Evolutionary conservation across 2,888 invertebrate genomes (phyloP).

Genomic region (Campoletis raptor): DNA sequence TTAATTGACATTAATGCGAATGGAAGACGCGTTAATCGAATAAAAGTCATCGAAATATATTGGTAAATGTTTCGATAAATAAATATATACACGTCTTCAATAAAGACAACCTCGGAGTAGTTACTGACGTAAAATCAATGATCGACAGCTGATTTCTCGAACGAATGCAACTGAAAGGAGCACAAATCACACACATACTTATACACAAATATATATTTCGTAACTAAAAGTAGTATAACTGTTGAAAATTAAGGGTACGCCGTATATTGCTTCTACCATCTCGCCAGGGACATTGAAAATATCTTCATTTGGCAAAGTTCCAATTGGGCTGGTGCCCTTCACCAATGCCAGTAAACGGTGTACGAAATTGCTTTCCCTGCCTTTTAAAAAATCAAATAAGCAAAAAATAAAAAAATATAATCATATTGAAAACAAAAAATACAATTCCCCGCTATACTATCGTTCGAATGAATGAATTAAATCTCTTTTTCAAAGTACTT

Average conservation of each 20-base stretch:
- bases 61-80: too few relatives aligned
- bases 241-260: constrained; percentile 39
- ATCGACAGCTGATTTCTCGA: constrained; percentile 44
- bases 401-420: neutral
- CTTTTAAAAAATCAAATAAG: constrained; percentile 30
- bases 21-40: neutral
- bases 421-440: neutral
- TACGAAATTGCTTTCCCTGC: constrained; percentile 80
- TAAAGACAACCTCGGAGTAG: neutral
- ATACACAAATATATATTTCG: neutral
- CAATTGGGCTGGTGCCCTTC: constrained; percentile 84
- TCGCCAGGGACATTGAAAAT: constrained; percentile 80
- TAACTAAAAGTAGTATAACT: constrained; percentile 1
- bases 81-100: neutral
- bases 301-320: constrained; percentile 81
- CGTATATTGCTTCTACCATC: constrained; percentile 28
- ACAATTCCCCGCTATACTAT: neutral
- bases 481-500: neutral
- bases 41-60: neutral
- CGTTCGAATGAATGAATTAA: neutral
- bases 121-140: constrained; percentile 29
- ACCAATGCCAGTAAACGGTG: constrained; percentile 82
- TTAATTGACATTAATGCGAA: neutral
- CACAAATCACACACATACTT: constrained; percentile 5
- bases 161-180: constrained; percentile 1